Percentiles rank a stretch among this genome's conserved stretches.
Conservation (phyloP, 2,888 invertebrate species). For the Oscheius sp. region DNA sequence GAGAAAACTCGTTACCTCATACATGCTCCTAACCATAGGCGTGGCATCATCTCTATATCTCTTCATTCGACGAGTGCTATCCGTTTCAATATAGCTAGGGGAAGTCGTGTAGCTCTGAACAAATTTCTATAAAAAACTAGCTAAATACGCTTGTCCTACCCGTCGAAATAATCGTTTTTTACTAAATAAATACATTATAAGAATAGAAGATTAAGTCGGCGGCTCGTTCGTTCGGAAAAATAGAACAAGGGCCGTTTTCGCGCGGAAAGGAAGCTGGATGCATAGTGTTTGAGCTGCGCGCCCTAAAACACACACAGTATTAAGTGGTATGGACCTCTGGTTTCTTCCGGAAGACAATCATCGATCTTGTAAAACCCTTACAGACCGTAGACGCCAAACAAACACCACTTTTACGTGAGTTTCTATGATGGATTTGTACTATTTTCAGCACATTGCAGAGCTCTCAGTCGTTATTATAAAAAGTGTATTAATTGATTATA, state of each 20-base stretch:
- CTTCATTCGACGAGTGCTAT: conserved; percentile 51
- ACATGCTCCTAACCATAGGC: conserved; percentile 60
- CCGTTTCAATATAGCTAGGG: conserved; percentile 54
- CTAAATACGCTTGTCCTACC: not conserved
- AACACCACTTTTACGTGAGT: not conserved
- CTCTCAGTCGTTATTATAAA: too few species aligned
- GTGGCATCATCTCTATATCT: conserved; percentile 49
- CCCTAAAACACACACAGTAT: conserved; percentile 23
- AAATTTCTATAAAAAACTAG: not conserved
- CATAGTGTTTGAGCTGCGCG: conserved; percentile 31
- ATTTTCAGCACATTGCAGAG: not conserved
- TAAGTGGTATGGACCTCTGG: conserved; percentile 25
- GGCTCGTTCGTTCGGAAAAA: conserved; percentile 30
- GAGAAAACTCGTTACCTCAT: conserved; percentile 49
- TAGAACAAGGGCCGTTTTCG: conserved; percentile 28
- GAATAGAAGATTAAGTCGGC: conserved; percentile 3
- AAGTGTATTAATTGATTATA: not conserved
- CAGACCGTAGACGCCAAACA: not conserved
- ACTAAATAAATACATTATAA: conserved; percentile 47
- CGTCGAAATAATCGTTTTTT: conserved; percentile 48
- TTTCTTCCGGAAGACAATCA: conserved; percentile 20
- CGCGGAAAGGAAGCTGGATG: conserved; percentile 29
- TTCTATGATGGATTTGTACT: not conserved
- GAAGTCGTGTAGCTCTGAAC: conserved; percentile 55
- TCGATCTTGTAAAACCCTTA: conserved; percentile 24